Conservation (phyloP, 2,888 invertebrate genomes). For the Ichneumoninae sp. region DNA sequence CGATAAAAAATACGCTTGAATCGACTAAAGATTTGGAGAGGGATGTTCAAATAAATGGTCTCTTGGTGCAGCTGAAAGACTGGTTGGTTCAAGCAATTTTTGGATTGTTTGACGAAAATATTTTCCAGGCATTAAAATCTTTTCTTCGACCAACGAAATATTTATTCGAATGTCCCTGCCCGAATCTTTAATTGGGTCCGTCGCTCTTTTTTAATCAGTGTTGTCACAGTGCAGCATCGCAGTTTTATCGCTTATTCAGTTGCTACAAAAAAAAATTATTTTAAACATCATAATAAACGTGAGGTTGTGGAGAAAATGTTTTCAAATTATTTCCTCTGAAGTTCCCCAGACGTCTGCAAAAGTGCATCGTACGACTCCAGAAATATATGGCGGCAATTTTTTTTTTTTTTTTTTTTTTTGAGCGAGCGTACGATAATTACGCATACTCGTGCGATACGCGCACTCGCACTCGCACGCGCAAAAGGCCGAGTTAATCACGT, state of each 20-base stretch:
- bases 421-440: slow-evolving; percentile 18
- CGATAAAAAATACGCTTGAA: too few relatives aligned
- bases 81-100: too few relatives aligned
- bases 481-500: slow-evolving; percentile 64
- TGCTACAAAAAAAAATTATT: neutral
- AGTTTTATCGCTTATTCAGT: neutral
- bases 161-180: too few relatives aligned
- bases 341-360: neutral
- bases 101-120: too few relatives aligned
- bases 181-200: too few relatives aligned
- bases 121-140: too few relatives aligned
- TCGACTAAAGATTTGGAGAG: too few relatives aligned
- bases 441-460: slow-evolving; percentile 41
- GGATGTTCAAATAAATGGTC: too few relatives aligned
- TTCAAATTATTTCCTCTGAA: neutral
- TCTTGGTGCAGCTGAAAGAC: too few relatives aligned
- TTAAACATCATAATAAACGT: neutral
- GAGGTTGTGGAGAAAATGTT: neutral
- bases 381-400: neutral
- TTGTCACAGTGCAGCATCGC: neutral
- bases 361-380: neutral
- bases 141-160: too few relatives aligned
- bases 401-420: slow-evolving; percentile 16
- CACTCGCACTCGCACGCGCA: slow-evolving; percentile 37
- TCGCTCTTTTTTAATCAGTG: too few relatives aligned